Evolutionary conservation across 2,888 invertebrate species (phyloP).

Genomic region (Pristionchus arcanus): DNA sequence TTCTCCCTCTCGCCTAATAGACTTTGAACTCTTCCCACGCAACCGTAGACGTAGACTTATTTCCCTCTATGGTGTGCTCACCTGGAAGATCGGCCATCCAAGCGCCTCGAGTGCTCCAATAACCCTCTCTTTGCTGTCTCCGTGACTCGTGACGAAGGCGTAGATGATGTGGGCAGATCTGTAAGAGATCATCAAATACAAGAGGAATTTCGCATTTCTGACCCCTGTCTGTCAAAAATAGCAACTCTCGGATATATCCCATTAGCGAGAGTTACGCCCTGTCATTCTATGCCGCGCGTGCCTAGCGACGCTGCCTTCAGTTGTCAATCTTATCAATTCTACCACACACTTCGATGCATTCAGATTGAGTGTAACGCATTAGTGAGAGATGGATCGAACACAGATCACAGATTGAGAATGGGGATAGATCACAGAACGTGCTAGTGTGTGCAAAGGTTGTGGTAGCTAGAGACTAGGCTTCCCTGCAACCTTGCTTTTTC

Average conservation of each 20-base stretch:
- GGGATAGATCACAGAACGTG: background rate
- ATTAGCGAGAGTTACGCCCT: no score
- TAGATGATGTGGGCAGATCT: constrained; percentile 93
- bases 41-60: no score
- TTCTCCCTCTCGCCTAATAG: no score
- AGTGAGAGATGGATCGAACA: background rate
- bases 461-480: background rate
- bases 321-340: background rate
- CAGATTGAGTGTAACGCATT: background rate
- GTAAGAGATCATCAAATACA: constrained; percentile 82
- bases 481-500: background rate
- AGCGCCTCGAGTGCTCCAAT: constrained; percentile 91
- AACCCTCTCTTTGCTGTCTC: constrained; percentile 87
- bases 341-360: background rate
- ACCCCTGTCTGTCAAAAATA: no score
- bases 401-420: background rate
- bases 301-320: no score
- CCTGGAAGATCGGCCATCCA: constrained; percentile 89
- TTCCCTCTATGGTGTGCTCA: constrained; percentile 55
- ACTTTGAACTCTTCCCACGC: no score
- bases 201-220: no score
- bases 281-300: no score
- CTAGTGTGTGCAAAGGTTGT: background rate
- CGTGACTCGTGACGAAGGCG: constrained; percentile 93
- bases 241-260: no score